These are phyloP conservation scores for Zootermopsis nevadensis DNA, from an alignment of 2,888 invertebrate species.

Conservation along the genomic window DNA sequence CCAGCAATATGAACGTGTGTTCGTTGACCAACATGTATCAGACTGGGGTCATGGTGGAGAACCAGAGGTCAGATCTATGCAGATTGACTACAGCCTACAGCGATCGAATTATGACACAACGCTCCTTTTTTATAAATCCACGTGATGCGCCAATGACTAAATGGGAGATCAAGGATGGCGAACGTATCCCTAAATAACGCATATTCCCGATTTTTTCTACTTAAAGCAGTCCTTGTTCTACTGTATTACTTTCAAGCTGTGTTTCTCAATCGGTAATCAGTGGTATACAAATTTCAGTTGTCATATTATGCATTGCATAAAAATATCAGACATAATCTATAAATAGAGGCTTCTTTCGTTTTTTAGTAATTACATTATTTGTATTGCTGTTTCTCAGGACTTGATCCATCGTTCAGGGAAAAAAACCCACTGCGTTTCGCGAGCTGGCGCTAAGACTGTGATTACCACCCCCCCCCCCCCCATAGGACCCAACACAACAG, in stretches of 20 bases:
- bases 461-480: too few relatives aligned
- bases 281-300: too few relatives aligned
- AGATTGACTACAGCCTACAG: neutral
- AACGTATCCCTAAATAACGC: neutral
- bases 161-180: neutral
- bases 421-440: too few relatives aligned
- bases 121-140: neutral
- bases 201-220: neutral
- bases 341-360: too few relatives aligned
- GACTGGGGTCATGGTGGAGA: neutral
- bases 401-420: too few relatives aligned
- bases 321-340: too few relatives aligned
- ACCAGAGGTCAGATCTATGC: neutral
- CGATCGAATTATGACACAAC: neutral
- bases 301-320: too few relatives aligned
- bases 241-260: neutral
- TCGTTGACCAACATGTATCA: conserved; percentile 2
- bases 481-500: too few relatives aligned
- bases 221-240: neutral
- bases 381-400: too few relatives aligned
- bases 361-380: too few relatives aligned
- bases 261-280: too few relatives aligned
- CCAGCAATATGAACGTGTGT: neutral
- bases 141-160: neutral
- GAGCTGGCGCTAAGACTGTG: too few relatives aligned